These are phyloP conservation scores for Punctoribates punctum DNA, from an alignment of 2,888 invertebrate species.

Conservation along the genomic window DNA sequence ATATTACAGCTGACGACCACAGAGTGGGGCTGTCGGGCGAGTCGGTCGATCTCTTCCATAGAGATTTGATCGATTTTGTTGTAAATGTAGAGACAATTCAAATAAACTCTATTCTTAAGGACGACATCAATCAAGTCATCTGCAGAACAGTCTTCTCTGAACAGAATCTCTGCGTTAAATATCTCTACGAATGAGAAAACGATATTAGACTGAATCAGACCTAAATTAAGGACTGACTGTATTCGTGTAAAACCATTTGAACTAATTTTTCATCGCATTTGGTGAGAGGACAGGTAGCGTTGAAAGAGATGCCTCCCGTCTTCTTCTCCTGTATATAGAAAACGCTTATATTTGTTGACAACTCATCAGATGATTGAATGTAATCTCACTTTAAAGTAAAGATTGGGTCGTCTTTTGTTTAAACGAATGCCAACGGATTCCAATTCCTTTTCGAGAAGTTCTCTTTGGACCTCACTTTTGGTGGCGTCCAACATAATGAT, in stretches of 20 bases:
- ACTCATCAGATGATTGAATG: neutral
- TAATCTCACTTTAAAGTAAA: slow-evolving; percentile 82
- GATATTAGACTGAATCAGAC: neutral
- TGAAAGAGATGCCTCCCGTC: slow-evolving; percentile 94
- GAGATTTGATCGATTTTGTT: slow-evolving; percentile 99
- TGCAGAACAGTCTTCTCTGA: slow-evolving; percentile 89
- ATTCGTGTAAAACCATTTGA: slow-evolving; percentile 95
- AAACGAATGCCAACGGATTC: slow-evolving; percentile 96
- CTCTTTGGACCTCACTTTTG: slow-evolving; percentile 92
- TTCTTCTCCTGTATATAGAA: slow-evolving; percentile 71
- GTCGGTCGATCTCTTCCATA: slow-evolving; percentile 93
- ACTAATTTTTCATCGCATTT: slow-evolving; percentile 95
- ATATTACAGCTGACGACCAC: slow-evolving; percentile 98
- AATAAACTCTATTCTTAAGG: slow-evolving; percentile 87
- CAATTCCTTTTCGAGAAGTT: slow-evolving; percentile 84
- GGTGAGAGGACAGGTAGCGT: slow-evolving; percentile 87
- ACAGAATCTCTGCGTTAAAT: slow-evolving; percentile 88
- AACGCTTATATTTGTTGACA: slow-evolving; percentile 34
- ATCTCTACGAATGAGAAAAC: slow-evolving; percentile 48
- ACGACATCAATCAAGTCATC: slow-evolving; percentile 99
- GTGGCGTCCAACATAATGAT: slow-evolving; percentile 99
- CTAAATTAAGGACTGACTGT: slow-evolving; percentile 66
- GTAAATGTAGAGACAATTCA: slow-evolving; percentile 97
- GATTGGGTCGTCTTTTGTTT: slow-evolving; percentile 92
- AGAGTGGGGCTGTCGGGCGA: slow-evolving; percentile 80